These are phyloP conservation scores for Adrianichthys oophorus DNA, from an alignment of 2,797 vertebrate genomes.

Conservation along the genomic window DNA sequence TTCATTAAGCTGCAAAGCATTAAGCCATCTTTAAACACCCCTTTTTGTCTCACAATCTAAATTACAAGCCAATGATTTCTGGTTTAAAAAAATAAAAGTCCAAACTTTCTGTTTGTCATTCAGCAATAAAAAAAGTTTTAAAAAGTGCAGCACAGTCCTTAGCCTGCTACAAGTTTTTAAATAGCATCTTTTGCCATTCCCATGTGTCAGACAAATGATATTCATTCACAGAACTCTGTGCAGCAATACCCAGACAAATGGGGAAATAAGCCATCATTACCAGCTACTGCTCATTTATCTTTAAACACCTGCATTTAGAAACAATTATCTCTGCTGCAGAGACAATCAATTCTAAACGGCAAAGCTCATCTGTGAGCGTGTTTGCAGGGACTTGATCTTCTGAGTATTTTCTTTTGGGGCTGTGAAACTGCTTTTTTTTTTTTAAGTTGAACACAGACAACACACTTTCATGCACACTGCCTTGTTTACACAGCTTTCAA, in stretches of 20 bases:
- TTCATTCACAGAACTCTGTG: constrained; percentile 65
- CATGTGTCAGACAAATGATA: constrained; percentile 55
- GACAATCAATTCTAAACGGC: constrained; percentile 53
- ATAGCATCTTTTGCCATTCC: constrained; percentile 12
- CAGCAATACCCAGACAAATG: constrained; percentile 59
- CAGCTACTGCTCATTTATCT: constrained; percentile 79
- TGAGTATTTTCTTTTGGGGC: constrained; percentile 54
- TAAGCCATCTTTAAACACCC: constrained; percentile 31
- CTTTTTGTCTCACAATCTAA: constrained; percentile 28
- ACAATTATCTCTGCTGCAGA: constrained; percentile 75
- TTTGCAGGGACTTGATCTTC: constrained; percentile 26
- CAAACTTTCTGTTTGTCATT: constrained; percentile 8
- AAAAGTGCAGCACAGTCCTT: constrained; percentile 5
- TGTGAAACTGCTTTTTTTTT: constrained; percentile 37
- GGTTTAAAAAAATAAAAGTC: constrained; percentile 41
- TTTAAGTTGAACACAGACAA: constrained; percentile 23
- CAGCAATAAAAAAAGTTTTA: neutral
- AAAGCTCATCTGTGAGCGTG: constrained; percentile 65
- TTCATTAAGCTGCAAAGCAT: constrained; percentile 56
- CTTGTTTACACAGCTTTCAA: constrained; percentile 73
- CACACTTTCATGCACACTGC: constrained; percentile 57
- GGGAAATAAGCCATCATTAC: constrained; percentile 77
- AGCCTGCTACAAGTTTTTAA: neutral
- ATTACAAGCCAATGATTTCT: constrained; percentile 34
- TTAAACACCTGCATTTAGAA: constrained; percentile 77